Conservation (phyloP, 2,113 vertebrate species). For the Boleophthalmus pectinirostris region DNA sequence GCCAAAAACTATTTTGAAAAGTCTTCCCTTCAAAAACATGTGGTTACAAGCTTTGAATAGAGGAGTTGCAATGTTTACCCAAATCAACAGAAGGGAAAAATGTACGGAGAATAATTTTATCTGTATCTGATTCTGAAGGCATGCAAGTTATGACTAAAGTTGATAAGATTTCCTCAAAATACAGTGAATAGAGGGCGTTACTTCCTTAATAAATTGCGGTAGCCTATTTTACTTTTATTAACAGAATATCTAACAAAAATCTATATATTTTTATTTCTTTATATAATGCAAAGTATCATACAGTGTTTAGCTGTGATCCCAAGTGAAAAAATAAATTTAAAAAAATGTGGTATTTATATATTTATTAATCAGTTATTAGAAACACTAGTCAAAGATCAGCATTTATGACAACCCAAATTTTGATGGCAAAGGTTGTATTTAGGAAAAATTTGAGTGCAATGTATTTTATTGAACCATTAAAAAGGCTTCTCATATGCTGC, state of each 20-base stretch:
- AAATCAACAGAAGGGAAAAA: neutral
- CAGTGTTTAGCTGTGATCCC: too few relatives aligned
- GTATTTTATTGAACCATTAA: too few relatives aligned
- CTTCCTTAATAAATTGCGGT: neutral
- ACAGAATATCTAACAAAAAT: neutral
- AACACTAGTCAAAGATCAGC: too few relatives aligned
- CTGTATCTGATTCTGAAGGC: conserved; percentile 25
- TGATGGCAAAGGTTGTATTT: neutral
- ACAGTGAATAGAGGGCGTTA: neutral
- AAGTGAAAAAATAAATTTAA: too few relatives aligned
- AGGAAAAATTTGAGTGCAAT: too few relatives aligned
- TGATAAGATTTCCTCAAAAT: neutral
- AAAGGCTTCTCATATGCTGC: too few relatives aligned
- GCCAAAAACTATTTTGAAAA: conserved; percentile 24
- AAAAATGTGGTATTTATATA: too few relatives aligned
- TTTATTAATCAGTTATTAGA: neutral
- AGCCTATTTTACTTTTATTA: neutral
- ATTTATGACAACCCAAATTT: too few relatives aligned
- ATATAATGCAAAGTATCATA: neutral
- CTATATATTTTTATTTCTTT: neutral
- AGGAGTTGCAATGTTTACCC: neutral
- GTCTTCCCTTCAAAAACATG: neutral
- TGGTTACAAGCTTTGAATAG: neutral
- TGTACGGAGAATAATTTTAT: conserved; percentile 23
- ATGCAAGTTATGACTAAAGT: conserved; percentile 2